Evolutionary conservation across 2,888 invertebrate genomes (phyloP).

Genomic region (Cremastobaeus sp.): DNA sequence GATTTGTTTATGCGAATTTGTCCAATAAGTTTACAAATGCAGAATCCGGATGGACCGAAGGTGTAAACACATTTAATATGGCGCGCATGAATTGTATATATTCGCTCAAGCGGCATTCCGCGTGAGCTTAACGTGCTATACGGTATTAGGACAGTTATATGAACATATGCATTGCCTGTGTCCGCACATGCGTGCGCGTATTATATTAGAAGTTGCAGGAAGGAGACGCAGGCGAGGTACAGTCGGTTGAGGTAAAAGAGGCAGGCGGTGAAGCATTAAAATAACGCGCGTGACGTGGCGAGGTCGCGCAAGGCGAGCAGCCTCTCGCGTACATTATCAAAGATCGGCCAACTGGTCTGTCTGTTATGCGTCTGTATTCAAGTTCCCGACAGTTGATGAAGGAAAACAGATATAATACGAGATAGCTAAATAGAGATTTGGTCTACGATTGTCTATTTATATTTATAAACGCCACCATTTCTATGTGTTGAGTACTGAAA

Average conservation of each 20-base stretch:
- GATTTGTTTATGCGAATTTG: too few relatives aligned
- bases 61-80: too few relatives aligned
- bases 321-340: constrained; percentile 65
- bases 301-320: constrained; percentile 73
- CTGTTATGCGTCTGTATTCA: constrained; percentile 55
- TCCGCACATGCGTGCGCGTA: constrained; percentile 2
- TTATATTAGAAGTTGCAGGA: constrained; percentile 27
- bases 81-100: too few relatives aligned
- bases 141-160: too few relatives aligned
- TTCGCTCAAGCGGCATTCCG: too few relatives aligned
- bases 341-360: constrained; percentile 43
- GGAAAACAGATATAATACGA: constrained; percentile 22
- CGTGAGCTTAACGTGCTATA: too few relatives aligned
- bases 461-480: too few relatives aligned
- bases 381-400: constrained; percentile 19
- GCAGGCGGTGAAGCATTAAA: constrained; percentile 55
- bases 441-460: background rate
- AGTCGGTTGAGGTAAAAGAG: constrained; percentile 39
- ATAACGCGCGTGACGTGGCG: constrained; percentile 65
- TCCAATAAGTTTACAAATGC: too few relatives aligned
- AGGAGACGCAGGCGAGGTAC: constrained; percentile 50
- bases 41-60: too few relatives aligned
- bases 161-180: too few relatives aligned
- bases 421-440: background rate
- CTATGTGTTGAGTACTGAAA: too few relatives aligned